A percentile compares a stretch with the other conserved stretches of the same genome.
Evolutionary conservation across 35 echinoderm and acorn worm species (phyloP).

Genomic region (Holothuria glaberrima): DNA sequence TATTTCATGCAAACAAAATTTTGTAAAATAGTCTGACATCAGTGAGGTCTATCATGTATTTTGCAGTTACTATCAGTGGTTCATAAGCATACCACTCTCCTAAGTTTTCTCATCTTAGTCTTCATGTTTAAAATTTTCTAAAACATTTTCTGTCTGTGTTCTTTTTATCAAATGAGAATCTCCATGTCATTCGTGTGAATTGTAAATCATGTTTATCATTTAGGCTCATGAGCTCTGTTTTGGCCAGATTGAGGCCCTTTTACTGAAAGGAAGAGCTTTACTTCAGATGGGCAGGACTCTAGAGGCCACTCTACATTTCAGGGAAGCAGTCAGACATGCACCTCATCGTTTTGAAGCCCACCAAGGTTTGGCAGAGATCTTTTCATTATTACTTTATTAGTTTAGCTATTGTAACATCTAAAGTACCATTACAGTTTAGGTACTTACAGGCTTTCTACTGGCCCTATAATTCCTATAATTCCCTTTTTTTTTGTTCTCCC

Average conservation of each 20-base stretch:
- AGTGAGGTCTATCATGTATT: too few species aligned
- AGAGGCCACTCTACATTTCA: constrained; percentile 92
- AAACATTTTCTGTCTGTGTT: background rate
- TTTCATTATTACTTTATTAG: too few species aligned
- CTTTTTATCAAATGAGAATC: background rate
- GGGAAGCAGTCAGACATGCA: constrained; percentile 90
- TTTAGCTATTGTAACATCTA: too few species aligned
- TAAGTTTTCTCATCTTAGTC: background rate
- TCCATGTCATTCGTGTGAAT: background rate
- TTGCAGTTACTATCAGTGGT: background rate
- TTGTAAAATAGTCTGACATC: too few species aligned
- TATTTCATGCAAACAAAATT: too few species aligned
- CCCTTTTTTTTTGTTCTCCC: too few species aligned
- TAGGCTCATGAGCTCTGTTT: constrained; percentile 83
- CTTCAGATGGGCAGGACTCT: constrained; percentile 82
- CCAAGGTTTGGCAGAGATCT: constrained; percentile 60
- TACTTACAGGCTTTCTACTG: too few species aligned
- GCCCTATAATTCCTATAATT: too few species aligned
- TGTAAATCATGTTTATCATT: background rate
- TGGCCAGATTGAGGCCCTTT: constrained; percentile 76
- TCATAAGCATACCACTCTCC: background rate
- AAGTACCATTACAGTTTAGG: too few species aligned
- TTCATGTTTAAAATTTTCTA: background rate
- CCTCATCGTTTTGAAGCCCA: constrained; percentile 94
- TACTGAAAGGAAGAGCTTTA: constrained; percentile 87